Evolutionary conservation across 1,140 invertebrate species (phyloP).

Genomic region (Halotydeus destructor): DNA sequence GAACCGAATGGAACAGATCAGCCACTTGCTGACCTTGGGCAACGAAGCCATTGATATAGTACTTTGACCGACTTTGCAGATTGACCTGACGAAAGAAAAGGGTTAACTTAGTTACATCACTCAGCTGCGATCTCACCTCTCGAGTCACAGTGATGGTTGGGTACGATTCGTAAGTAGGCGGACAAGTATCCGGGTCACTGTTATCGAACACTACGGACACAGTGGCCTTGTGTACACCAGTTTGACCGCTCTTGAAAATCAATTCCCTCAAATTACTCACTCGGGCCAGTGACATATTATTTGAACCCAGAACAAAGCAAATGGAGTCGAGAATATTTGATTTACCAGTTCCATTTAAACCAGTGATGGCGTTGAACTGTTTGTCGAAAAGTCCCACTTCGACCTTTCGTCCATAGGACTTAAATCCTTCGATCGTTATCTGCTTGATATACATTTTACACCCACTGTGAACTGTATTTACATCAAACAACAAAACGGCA

Average conservation of each 20-base stretch:
- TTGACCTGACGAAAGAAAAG: slow-evolving; percentile 24
- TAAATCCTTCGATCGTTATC: slow-evolving; percentile 88
- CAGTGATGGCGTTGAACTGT: slow-evolving; percentile 95
- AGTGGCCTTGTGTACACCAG: slow-evolving; percentile 81
- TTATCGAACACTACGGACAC: slow-evolving; percentile 95
- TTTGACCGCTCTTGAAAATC: slow-evolving; percentile 92
- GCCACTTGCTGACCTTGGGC: slow-evolving; percentile 71
- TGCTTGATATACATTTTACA: slow-evolving; percentile 81
- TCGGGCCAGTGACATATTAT: slow-evolving; percentile 70
- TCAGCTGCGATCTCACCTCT: slow-evolving; percentile 35
- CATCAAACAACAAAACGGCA: no score
- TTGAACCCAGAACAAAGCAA: slow-evolving; percentile 89
- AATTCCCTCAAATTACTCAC: slow-evolving; percentile 59
- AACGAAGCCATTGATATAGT: slow-evolving; percentile 78
- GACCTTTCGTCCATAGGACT: slow-evolving; percentile 83
- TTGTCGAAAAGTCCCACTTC: slow-evolving; percentile 84
- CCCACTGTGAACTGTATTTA: no score
- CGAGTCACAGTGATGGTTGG: slow-evolving; percentile 81
- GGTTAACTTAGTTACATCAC: neutral
- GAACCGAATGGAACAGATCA: slow-evolving; percentile 87
- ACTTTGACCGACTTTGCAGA: slow-evolving; percentile 47
- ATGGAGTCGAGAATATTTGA: slow-evolving; percentile 96
- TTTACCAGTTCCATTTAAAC: slow-evolving; percentile 93
- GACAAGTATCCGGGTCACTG: slow-evolving; percentile 51
- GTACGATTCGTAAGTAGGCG: slow-evolving; percentile 75